Conservation (phyloP, 2,797 vertebrate genomes). For the Pteropus rufus region DNA sequence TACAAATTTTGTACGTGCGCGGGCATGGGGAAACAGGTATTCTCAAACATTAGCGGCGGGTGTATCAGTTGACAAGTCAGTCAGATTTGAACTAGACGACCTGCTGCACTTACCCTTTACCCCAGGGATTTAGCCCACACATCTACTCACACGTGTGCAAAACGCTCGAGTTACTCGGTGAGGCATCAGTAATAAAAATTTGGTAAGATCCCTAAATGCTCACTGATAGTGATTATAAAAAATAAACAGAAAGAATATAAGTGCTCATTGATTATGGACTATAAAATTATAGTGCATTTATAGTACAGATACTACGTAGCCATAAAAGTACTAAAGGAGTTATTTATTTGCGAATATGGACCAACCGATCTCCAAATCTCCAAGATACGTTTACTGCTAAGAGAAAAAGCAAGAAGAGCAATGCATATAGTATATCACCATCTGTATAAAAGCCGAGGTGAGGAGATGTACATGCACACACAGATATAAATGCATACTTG, state of each 20-base stretch:
- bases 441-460: not conserved
- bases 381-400: not conserved
- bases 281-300: not conserved
- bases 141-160: not conserved
- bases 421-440: not conserved
- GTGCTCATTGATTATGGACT: not conserved
- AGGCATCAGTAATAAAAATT: not conserved
- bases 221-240: not conserved
- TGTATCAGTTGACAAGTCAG: not conserved
- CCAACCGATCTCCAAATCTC: not conserved
- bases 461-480: not conserved
- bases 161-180: not conserved
- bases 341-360: not conserved
- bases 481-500: not conserved
- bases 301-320: not conserved
- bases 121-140: not conserved
- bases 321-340: not conserved
- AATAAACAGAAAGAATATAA: not conserved
- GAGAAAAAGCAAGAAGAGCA: not conserved
- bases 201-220: not conserved
- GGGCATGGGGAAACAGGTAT: not conserved
- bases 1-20: not conserved
- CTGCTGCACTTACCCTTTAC: not conserved
- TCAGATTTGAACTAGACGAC: not conserved
- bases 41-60: not conserved